Evolutionary conservation across 2,888 invertebrate species (phyloP).

Genomic region (Lithophane leautieri): DNA sequence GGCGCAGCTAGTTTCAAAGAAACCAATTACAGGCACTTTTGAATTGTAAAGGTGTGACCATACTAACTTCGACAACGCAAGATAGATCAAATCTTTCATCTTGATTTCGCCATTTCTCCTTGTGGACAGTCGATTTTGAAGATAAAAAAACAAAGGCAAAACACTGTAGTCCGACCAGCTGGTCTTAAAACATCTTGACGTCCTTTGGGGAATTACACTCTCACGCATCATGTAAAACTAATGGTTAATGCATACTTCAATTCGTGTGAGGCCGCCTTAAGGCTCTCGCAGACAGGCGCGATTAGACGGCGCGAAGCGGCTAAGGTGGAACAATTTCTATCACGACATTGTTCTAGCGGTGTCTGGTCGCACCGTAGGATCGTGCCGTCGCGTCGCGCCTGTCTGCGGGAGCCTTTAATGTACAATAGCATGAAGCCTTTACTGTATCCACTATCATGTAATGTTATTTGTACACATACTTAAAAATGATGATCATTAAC

Average conservation of each 20-base stretch:
- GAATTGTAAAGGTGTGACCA: too few species aligned
- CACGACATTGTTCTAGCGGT: too few species aligned
- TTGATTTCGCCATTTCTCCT: not conserved
- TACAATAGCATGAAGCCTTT: not conserved
- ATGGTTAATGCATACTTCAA: slow-evolving; percentile 4
- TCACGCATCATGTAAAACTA: not conserved
- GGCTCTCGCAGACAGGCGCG: too few species aligned
- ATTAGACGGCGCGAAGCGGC: too few species aligned
- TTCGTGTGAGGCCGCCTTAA: not conserved
- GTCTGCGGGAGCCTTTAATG: not conserved
- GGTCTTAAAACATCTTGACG: not conserved
- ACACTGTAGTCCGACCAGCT: not conserved
- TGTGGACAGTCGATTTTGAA: not conserved
- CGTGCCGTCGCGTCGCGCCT: too few species aligned
- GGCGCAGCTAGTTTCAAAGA: too few species aligned
- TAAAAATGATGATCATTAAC: slow-evolving; percentile 39
- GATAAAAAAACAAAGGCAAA: not conserved
- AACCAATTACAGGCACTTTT: too few species aligned
- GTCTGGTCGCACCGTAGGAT: too few species aligned
- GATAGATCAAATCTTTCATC: too few species aligned
- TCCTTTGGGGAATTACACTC: not conserved
- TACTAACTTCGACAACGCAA: not conserved
- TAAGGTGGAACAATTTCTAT: too few species aligned
- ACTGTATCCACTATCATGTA: slow-evolving; percentile 18
- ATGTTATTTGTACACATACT: slow-evolving; percentile 13